Evolutionary conservation across 2,888 invertebrate species (phyloP).

Genomic region (Colletes collaris): DNA sequence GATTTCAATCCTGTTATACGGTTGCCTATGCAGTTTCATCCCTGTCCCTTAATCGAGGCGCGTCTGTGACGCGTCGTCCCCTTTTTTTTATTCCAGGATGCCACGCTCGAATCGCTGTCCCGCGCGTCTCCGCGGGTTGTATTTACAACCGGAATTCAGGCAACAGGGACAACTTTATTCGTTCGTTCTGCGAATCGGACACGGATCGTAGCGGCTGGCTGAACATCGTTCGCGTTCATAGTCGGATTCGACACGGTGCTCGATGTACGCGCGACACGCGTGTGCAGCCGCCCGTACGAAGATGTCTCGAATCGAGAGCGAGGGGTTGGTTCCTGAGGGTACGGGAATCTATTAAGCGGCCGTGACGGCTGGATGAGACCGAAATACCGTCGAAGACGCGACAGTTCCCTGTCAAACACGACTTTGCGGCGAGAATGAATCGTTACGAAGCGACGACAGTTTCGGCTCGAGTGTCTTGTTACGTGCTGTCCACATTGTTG

Average conservation of each 20-base stretch:
- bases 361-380: slow-evolving; percentile 33
- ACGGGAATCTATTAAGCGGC: slow-evolving; percentile 33
- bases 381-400: neutral
- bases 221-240: slow-evolving; percentile 58
- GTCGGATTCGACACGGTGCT: slow-evolving; percentile 68
- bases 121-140: slow-evolving; percentile 30
- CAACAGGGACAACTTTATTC: slow-evolving; percentile 70
- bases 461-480: too few species aligned
- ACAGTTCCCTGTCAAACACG: too few species aligned
- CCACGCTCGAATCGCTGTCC: slow-evolving; percentile 25
- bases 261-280: slow-evolving; percentile 44
- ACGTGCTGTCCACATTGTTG: too few species aligned
- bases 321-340: slow-evolving; percentile 18
- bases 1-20: slow-evolving; percentile 81
- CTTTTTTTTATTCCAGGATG: slow-evolving; percentile 44
- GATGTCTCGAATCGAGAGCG: neutral
- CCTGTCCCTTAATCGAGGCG: slow-evolving; percentile 29
- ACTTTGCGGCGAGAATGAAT: too few species aligned
- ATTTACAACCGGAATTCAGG: slow-evolving; percentile 38
- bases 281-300: neutral
- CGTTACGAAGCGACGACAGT: too few species aligned
- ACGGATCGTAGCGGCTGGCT: slow-evolving; percentile 69
- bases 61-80: neutral
- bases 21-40: slow-evolving; percentile 43
- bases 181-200: slow-evolving; percentile 76